Percentiles rank a stretch among this genome's conserved stretches.
phyloP scores from a whole-genome alignment of 2,113 vertebrate species.

The Pheucticus melanocephalus region DNA sequence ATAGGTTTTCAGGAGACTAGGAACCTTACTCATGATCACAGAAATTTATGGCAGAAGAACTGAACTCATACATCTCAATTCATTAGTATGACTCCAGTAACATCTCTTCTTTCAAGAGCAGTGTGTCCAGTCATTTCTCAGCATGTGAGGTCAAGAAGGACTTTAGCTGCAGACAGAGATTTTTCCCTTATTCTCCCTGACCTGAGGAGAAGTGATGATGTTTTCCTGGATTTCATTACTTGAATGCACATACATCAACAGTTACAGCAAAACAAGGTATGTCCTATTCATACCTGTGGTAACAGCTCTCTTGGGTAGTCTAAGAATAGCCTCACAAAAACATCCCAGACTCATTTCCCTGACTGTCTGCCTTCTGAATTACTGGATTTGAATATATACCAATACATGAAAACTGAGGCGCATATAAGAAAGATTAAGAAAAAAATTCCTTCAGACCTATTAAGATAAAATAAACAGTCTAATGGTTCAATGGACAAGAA shows the following conservation, averaged over 20 bases:
- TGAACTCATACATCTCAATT: background rate
- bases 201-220: background rate
- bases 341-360: background rate
- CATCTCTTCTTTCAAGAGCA: background rate
- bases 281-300: background rate
- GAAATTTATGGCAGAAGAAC: background rate
- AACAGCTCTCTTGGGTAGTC: background rate
- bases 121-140: background rate
- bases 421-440: background rate
- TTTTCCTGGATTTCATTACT: background rate
- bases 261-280: background rate
- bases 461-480: background rate
- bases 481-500: background rate
- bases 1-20: background rate
- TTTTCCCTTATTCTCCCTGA: background rate
- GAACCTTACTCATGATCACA: background rate
- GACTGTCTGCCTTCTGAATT: background rate
- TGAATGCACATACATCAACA: background rate
- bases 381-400: background rate
- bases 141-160: background rate
- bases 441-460: background rate
- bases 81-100: background rate
- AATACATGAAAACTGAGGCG: background rate
- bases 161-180: background rate
- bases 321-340: background rate